phyloP scores from a whole-genome alignment of 2,888 invertebrate species.

The Eupeodes luniger region DNA sequence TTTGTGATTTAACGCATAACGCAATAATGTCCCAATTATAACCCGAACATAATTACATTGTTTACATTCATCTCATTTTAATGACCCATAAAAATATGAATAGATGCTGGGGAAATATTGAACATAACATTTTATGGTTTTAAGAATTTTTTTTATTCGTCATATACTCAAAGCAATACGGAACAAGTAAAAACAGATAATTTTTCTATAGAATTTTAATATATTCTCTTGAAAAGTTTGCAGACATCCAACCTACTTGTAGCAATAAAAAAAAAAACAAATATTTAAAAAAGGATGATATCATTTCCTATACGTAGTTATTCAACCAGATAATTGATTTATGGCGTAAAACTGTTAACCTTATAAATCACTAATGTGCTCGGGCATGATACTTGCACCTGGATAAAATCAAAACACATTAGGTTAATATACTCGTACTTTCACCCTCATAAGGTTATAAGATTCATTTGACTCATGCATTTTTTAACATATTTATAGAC shows the following conservation, averaged over 20 bases:
- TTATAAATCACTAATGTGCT: conserved; percentile 13
- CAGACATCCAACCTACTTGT: too few relatives aligned
- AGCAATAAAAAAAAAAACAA: too few relatives aligned
- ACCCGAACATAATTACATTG: conserved; percentile 2
- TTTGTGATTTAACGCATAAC: conserved; percentile 14
- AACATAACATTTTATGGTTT: neutral
- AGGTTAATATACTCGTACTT: conserved; percentile 18
- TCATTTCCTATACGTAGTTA: too few relatives aligned
- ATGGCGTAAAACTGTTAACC: neutral
- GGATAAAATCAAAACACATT: conserved; percentile 29
- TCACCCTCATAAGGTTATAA: conserved; percentile 15
- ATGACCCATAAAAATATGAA: conserved; percentile 11
- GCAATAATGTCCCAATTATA: conserved; percentile 22
- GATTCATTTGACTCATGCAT: conserved; percentile 34
- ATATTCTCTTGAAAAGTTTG: too few relatives aligned
- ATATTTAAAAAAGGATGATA: too few relatives aligned
- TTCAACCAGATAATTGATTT: conserved; percentile 28
- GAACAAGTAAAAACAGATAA: too few relatives aligned
- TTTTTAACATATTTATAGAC: conserved; percentile 23
- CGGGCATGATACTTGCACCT: conserved; percentile 2
- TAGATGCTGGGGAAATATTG: neutral
- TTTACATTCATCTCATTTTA: conserved; percentile 16
- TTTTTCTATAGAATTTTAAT: too few relatives aligned
- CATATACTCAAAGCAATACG: too few relatives aligned
- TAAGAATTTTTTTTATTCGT: neutral